Evolutionary conservation across 2,113 vertebrate species (phyloP), one percentile per base, ranked within the genome.

Genomic region (Paracanthobrama guichenoti): DNA sequence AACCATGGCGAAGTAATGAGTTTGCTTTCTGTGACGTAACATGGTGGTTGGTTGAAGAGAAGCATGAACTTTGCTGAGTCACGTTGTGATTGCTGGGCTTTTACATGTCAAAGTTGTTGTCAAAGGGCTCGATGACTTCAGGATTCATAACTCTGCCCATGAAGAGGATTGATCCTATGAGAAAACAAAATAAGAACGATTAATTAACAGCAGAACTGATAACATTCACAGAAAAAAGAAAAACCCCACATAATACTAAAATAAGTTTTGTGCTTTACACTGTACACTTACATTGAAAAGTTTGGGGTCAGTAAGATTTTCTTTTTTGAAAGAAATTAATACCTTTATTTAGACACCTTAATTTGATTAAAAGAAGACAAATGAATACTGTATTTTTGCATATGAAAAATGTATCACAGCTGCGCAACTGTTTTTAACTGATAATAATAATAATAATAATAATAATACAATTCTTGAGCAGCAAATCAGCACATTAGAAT

Each of bases 101-200:
- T 92, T 97, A 99, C 90, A 97, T 95, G 86, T 99, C 97, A 44
- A 97, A 97, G 87, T 98, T 96, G 1, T 94, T 95, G 89, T 96
- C 96, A 28, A 90, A 96, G 59, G 95, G 78, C 64, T 96, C 97
- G 90, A 98, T 94, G 76, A 96, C 93, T 91, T 99, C 98, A 0
- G 98, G 98, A 89, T 97, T 97, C 98, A 99, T 96, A 82, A 99
- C 96, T 90, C 97, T 94, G 77, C 98, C 98, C 96, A 99, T 97
- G 92, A 99, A 98, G 55, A 99, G 91, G 88, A 99, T 94, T 0
- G 95, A 95, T 14, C 97, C 98, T 99, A 80, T 8, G 42, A 46
- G 44, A 59, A 53, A 39, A 53, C 6, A 31, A 53, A 53, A 72
- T 14, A 73, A 80, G 85, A 44, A 60, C 84, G 11, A 84, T 12